Base-by-base conservation (phyloP, 2,797 vertebrate species). In the Tiaroga cobitis region DNA sequence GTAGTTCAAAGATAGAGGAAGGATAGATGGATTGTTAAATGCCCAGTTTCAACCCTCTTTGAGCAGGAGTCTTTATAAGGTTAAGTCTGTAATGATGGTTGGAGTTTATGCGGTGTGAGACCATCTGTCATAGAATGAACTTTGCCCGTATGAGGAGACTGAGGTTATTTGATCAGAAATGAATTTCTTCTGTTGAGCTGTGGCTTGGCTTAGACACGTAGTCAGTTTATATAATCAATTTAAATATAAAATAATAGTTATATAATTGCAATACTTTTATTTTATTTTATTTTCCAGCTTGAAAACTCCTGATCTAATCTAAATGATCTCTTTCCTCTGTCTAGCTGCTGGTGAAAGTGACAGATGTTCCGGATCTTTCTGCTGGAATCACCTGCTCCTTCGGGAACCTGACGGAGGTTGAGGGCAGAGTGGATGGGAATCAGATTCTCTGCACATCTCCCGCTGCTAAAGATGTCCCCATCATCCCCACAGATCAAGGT, bases 401-500 rank as follows among this genome's bases (percentile, higher is more conserved):
- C 1, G 98, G 97, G 37, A 99, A 98, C 94, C 94, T 99, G 91
- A 98, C 96, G 0, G 97, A 99, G 92, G 96, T 98, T 81, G 96
- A 99, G 81, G 98, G 97, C 1, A 94, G 95, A 81, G 97, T 99
- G 41, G 94, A 93, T 0, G 96, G 97, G 82, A 97, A 96, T 92
- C 96, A 94, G 86, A 97, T 99, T 39, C 92, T 97, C n/a, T 99
- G 98, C 41, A 89, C 96, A 86, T 99, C 98, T 0, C 98, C 98
- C 0, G 93, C 97, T 16, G 96, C 97, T 3, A 99, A 95, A 86
- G 97, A 99, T 0, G 96, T 99, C 79, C 98, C 98, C 1, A 90
- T 95, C 90, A 98, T 99, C 90, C 97, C 97, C 15, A 92, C 95
- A 41, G 96, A 98, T 90, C 98, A 99, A 95, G 98, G 98, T 99